Evolutionary conservation across 2,888 invertebrate genomes (phyloP).

Genomic region (Falcaria lacertinaria): DNA sequence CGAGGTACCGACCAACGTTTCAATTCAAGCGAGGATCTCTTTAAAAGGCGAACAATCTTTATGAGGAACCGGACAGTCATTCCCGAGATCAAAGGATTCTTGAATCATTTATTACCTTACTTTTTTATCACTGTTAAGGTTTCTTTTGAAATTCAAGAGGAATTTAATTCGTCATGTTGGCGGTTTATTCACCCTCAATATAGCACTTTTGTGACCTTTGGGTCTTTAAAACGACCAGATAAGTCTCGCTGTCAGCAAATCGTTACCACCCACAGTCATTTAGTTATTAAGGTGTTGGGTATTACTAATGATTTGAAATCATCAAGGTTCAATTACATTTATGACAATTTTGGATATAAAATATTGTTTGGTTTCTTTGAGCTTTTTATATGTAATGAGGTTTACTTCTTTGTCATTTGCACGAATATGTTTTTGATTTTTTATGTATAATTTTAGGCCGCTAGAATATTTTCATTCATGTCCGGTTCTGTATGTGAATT

Average conservation of each 20-base stretch:
- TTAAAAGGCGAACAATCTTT: not conserved
- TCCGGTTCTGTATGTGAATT: no score
- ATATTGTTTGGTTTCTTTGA: no score
- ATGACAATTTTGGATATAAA: not conserved
- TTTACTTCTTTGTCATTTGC: no score
- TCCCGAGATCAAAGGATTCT: not conserved
- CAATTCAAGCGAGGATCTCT: not conserved
- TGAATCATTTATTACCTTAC: not conserved
- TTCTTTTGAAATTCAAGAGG: not conserved
- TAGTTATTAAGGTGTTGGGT: not conserved
- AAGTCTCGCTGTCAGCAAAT: not conserved
- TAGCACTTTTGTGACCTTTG: not conserved
- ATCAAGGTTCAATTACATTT: not conserved
- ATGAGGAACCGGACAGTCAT: not conserved
- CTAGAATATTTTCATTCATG: no score
- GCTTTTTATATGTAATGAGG: no score
- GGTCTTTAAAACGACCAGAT: not conserved
- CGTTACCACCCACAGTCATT: not conserved
- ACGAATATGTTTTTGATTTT: no score
- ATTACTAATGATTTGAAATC: not conserved
- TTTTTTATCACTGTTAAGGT: not conserved
- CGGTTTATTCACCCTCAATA: not conserved
- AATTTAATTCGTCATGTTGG: constrained; percentile 1
- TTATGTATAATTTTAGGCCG: no score
- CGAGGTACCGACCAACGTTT: not conserved